Conservation (phyloP, 2,888 invertebrate species). For the Amphimallon solstitiale region DNA sequence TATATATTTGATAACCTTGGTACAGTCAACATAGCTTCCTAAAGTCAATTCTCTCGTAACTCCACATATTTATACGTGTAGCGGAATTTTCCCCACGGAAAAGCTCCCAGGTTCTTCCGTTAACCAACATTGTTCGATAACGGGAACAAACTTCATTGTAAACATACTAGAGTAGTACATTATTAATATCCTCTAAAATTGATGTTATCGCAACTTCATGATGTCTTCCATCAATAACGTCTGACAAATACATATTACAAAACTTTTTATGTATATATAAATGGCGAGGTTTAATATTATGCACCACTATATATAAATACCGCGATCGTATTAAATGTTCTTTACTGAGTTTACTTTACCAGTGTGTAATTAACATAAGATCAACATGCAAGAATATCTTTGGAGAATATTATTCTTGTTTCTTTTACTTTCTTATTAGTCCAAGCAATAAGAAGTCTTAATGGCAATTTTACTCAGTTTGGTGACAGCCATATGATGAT, state of each 20-base stretch:
- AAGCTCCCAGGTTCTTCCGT: constrained; percentile 44
- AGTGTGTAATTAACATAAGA: no score
- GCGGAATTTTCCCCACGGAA: constrained; percentile 39
- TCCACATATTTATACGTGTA: not conserved
- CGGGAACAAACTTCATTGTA: constrained; percentile 47
- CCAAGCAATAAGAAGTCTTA: no score
- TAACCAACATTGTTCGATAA: constrained; percentile 43
- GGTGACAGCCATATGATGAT: no score
- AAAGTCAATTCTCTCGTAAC: constrained; percentile 5
- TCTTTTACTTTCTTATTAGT: not conserved
- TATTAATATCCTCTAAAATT: constrained; percentile 44
- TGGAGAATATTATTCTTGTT: not conserved
- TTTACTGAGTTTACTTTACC: no score
- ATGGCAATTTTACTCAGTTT: no score
- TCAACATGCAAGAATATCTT: not conserved
- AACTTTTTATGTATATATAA: no score
- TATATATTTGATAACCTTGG: no score
- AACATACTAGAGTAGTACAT: constrained; percentile 47
- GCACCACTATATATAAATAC: no score
- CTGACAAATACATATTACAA: no score
- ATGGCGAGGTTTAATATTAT: no score
- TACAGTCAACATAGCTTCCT: no score
- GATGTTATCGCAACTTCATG: constrained; percentile 36
- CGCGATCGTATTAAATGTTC: no score
- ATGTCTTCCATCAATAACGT: not conserved